Conservation (phyloP, 2,888 invertebrate genomes). For the Phyto melanocephala region DNA sequence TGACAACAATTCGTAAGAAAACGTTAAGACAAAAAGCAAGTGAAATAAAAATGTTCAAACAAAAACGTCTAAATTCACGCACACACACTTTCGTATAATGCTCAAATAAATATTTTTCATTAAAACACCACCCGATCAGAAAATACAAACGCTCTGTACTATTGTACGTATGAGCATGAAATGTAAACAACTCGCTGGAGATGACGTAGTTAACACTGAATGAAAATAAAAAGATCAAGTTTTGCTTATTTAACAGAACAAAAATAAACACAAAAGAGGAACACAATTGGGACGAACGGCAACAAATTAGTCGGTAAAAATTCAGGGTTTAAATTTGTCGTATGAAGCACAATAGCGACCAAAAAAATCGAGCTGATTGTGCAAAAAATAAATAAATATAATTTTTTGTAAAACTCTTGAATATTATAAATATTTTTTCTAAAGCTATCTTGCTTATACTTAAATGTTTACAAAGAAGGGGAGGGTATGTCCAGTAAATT, state of each 20-base stretch:
- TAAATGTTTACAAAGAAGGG: too few species aligned
- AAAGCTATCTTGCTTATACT: too few species aligned
- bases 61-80: slow-evolving; percentile 5
- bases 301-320: too few species aligned
- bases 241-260: slow-evolving; percentile 18
- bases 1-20: neutral
- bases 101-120: neutral
- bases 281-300: too few species aligned
- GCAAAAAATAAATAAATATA: too few species aligned
- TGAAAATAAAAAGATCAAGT: slow-evolving; percentile 28
- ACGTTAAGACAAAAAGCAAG: neutral
- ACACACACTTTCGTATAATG: neutral
- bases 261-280: neutral
- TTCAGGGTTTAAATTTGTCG: too few species aligned
- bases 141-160: slow-evolving; percentile 31
- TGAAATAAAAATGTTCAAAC: neutral
- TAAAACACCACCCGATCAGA: slow-evolving; percentile 13
- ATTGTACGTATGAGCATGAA: slow-evolving; percentile 38
- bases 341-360: too few species aligned
- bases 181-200: slow-evolving; percentile 52
- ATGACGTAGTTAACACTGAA: slow-evolving; percentile 40
- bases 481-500: too few species aligned
- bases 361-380: too few species aligned
- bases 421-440: too few species aligned
- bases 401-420: too few species aligned